phyloP scores from a whole-genome alignment of 2,113 vertebrate species.

The Crotalus horridus region DNA sequence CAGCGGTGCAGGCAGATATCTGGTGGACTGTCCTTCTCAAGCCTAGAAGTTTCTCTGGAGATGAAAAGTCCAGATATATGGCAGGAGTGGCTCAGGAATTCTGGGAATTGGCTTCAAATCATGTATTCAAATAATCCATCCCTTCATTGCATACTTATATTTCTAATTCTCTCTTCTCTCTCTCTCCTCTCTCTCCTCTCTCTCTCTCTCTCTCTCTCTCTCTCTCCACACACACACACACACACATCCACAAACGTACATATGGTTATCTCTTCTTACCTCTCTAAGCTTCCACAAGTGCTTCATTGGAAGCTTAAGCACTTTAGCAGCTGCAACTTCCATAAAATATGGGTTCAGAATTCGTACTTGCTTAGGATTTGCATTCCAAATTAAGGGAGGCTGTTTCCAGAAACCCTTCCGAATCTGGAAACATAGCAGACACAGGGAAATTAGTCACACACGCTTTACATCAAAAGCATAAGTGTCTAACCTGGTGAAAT shows the following conservation, averaged over 20 bases:
- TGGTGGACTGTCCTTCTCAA: not conserved
- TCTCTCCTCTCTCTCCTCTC: accelerated
- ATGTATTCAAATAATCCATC: too few species aligned
- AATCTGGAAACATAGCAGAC: slow-evolving; percentile 51
- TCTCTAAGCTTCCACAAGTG: slow-evolving; percentile 70
- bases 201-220: accelerated
- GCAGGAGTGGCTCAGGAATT: too few species aligned
- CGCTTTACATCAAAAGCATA: not conserved
- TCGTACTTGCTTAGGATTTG: slow-evolving; percentile 73
- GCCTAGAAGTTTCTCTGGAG: not conserved
- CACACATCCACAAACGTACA: not conserved
- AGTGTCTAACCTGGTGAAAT: not conserved
- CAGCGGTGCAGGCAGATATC: not conserved
- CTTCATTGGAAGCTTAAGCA: slow-evolving; percentile 78
- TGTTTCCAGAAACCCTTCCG: slow-evolving; percentile 90
- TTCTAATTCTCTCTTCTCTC: too few species aligned
- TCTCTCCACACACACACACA: too few species aligned
- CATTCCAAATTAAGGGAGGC: slow-evolving; percentile 87
- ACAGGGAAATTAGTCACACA: accelerated
- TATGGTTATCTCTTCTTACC: slow-evolving; percentile 62
- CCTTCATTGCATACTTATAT: not conserved
- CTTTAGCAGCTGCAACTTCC: slow-evolving; percentile 80
- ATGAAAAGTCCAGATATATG: not conserved
- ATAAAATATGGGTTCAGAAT: slow-evolving; percentile 90
- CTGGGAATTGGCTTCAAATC: too few species aligned